A percentile compares a stretch with the other conserved stretches of the same genome.
Conservation (phyloP, 1,140 invertebrate genomes). For the Anagrus nilaparvatae region DNA sequence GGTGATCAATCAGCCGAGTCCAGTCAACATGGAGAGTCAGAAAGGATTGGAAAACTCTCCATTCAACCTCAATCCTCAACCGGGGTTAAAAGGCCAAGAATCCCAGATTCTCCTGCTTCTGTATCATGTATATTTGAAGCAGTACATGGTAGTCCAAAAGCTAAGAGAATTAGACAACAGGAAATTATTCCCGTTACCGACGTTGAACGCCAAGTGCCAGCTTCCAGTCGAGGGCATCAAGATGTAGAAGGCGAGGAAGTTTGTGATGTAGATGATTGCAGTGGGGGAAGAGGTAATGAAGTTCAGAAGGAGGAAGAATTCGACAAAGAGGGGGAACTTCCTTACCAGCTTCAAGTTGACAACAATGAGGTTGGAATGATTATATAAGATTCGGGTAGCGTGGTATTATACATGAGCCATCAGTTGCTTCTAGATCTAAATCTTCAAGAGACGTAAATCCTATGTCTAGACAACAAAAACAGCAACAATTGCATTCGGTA, state of each 20-base stretch:
- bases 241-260: constrained; percentile 69
- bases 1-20: constrained; percentile 39
- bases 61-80: constrained; percentile 41
- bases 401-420: constrained; percentile 39
- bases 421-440: constrained; percentile 34
- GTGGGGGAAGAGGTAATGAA: constrained; percentile 43
- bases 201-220: constrained; percentile 53
- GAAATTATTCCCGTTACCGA: constrained; percentile 32
- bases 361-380: constrained; percentile 60
- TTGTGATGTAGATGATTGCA: constrained; percentile 58
- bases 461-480: constrained; percentile 36
- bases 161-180: constrained; percentile 31
- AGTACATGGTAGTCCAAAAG: constrained; percentile 35
- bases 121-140: constrained; percentile 41
- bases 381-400: constrained; percentile 45
- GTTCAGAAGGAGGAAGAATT: constrained; percentile 49
- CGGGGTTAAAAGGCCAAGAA: constrained; percentile 47
- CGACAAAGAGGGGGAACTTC: constrained; percentile 43
- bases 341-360: constrained; percentile 41
- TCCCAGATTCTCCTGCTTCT: constrained; percentile 45
- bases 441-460: constrained; percentile 36
- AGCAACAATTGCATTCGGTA: constrained; percentile 38
- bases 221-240: constrained; percentile 70
- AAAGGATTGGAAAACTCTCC: constrained; percentile 33
- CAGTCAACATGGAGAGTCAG: constrained; percentile 39